Evolutionary conservation across 2,888 invertebrate genomes (phyloP), one percentile per base, ranked within the genome.

Genomic region (Dryobota labecula): DNA sequence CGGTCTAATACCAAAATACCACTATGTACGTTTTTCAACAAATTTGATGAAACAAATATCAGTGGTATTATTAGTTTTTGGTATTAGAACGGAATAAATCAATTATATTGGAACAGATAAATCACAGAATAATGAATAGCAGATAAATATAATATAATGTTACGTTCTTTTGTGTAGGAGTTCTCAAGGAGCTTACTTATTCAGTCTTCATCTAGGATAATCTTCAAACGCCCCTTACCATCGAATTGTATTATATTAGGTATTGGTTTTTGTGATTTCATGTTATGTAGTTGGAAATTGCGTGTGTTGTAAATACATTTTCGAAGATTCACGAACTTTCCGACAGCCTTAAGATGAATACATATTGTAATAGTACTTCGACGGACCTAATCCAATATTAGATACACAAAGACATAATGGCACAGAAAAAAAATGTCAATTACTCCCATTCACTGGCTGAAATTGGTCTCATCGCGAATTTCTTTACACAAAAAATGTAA

Each of bases 391-490:
- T 78, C 66, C 56, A 84, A 83, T 84, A 75, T 73, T 49, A 65
- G 56, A 38, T 56, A 70, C 60, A 75, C 64, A 82, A 78, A 83
- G 75, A 75, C 75, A 76, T 79, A 73, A 82, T 72, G 63, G 69
- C 72, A 24, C 33, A 5, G 33, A 51, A 70, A 76, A 80, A 85
- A 83, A 84, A 83, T 80, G 81, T 70, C 83, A 84, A 86, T 86
- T 84, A 86, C 83, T 77, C 80, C 82, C 73, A 87, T 89, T 89
- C 79, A 85, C 51, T 43, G 73, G 57, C 80, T 75, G 69, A 88
- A 88, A 88, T 87, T 89, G 85, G 89, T 84, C 84, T 86, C 85
- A 88, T 85, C 85, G 78, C 79, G 79, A 83, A 68, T 86, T 87
- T 82, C 80, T 83, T 85, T 78, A 78, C 49, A 73, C 70, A 84